Evolutionary conservation across 1,140 invertebrate species (phyloP).

Genomic region (Drosophila punjabiensis): DNA sequence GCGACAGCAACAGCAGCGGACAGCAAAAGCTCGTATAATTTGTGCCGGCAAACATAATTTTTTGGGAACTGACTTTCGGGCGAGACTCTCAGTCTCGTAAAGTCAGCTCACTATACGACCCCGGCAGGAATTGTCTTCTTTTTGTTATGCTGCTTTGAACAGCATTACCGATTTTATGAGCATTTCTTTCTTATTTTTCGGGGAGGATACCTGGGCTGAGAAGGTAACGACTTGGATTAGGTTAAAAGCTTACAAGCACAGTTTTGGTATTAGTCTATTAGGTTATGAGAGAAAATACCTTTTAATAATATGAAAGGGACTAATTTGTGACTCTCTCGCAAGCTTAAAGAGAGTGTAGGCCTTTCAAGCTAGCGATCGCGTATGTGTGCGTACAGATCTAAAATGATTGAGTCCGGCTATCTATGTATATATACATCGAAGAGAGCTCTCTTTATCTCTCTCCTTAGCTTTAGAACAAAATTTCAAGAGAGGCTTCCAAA

Average conservation of each 20-base stretch:
- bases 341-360: too few species aligned
- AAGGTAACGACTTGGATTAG: conserved; percentile 16
- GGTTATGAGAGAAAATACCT: neutral
- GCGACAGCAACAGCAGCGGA: conserved; percentile 3
- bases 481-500: neutral
- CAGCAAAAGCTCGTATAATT: conserved; percentile 54
- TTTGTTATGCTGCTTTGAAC: conserved; percentile 35
- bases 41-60: conserved; percentile 54
- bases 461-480: neutral
- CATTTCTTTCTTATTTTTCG: neutral
- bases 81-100: conserved; percentile 19
- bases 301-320: neutral
- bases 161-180: conserved; percentile 42
- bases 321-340: too few species aligned
- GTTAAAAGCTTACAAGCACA: neutral
- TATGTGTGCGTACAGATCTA: too few species aligned
- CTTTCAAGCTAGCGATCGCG: too few species aligned
- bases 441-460: too few species aligned
- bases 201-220: conserved; percentile 2
- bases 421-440: too few species aligned
- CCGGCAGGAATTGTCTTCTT: conserved; percentile 38
- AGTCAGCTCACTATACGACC: conserved; percentile 36
- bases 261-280: neutral
- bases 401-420: too few species aligned
- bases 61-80: conserved; percentile 7